Base-by-base conservation (phyloP, 1,140 invertebrate genomes). In the Pristionchus pacificus region DNA sequence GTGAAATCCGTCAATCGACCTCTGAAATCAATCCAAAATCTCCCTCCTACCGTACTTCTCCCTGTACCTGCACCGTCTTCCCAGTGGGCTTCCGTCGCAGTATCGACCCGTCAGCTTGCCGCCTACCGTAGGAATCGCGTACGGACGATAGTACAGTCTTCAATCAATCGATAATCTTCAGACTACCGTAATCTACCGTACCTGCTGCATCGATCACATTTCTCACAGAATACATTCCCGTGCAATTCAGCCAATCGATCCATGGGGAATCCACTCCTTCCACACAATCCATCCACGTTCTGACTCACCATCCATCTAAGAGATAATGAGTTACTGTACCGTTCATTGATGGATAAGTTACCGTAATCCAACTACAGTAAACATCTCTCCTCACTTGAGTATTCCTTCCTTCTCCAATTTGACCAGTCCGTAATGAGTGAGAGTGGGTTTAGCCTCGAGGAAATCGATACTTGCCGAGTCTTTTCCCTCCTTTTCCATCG, bases 221-320 rank as follows among this genome's bases (percentile, higher is more conserved):
- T 90, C 85, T 97, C 93, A 60, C 92, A 88, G 85, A 95, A 98
- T 90, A 98, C 97, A 84, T 98, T 98, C 38, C 96, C 96, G 88
- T 99, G 96, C 31, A 98, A 86, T 86, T 98, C 96, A 38, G 94
- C 89, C 67, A 98, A 85, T 83, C 90, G 86, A 75, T 89, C 88
- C 69, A 94, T 87, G 15, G 88, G 85, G 71, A 97, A 85, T 19
- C 93, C 93, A 55, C 92, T 94, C 78, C 91, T 88, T n/a, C 96
- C 85, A 87, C 97, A 94, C 30, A 98, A 86, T 0, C 95, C 95
- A 88, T 98, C 96, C 80, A 98, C 95, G 86, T 98, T 98, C 85
- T 98, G 95, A 81, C 92, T 95, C 10, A 98, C 88, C 27, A 98
- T 88, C 84, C 91, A 95, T 70, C 67, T 69, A 49, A 6, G 59